Conservation (phyloP, 2,797 vertebrate genomes). For the Rhincodon typus region DNA sequence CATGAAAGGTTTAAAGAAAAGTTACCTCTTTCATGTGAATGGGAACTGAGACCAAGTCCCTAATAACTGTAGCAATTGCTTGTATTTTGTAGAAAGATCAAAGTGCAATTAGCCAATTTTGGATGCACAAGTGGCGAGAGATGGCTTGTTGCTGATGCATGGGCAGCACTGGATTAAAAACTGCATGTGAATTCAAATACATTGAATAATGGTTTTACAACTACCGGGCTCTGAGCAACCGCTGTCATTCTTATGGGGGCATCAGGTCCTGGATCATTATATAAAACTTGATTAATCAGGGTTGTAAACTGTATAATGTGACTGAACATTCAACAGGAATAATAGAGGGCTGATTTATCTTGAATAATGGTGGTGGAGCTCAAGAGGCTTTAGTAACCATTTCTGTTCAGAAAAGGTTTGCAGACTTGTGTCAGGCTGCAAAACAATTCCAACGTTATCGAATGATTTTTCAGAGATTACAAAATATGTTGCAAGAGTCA, state of each 20-base stretch:
- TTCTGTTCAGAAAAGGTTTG: background rate
- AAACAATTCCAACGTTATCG: background rate
- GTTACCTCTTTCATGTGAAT: background rate
- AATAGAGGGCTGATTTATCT: background rate
- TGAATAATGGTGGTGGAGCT: background rate
- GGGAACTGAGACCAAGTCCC: background rate
- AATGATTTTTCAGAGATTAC: background rate
- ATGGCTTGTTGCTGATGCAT: background rate
- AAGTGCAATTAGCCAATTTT: background rate
- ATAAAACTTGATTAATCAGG: too few species aligned
- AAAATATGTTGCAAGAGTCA: background rate
- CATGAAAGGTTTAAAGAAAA: background rate
- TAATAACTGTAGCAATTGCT: background rate
- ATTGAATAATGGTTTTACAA: background rate
- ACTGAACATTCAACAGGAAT: background rate
- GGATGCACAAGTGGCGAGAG: background rate
- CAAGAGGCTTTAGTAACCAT: background rate
- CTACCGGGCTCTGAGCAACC: background rate
- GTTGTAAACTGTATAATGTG: background rate
- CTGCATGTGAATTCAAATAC: background rate
- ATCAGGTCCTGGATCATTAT: background rate
- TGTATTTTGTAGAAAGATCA: background rate
- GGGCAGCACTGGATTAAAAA: background rate
- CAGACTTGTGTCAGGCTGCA: background rate
- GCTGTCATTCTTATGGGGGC: background rate